Conservation (phyloP, 2,797 vertebrate genomes). For the Percopsis omiscomaycus region DNA sequence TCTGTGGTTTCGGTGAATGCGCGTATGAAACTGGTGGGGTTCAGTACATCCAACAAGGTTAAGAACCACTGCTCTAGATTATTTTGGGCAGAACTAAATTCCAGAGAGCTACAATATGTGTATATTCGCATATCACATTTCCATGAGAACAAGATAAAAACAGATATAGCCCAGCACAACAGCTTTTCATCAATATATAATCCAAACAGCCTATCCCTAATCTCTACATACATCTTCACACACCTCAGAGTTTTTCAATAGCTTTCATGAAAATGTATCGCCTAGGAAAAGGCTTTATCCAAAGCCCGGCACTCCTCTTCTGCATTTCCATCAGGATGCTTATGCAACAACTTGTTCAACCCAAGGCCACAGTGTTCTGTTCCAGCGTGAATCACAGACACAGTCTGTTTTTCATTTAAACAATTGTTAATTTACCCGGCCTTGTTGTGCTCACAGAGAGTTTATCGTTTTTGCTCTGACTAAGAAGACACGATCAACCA, state of each 20-base stretch:
- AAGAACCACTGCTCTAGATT: no score
- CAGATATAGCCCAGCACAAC: slow-evolving; percentile 7
- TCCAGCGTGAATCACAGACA: slow-evolving; percentile 23
- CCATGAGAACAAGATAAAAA: slow-evolving; percentile 12
- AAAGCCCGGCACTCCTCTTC: slow-evolving; percentile 34
- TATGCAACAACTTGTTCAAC: slow-evolving; percentile 49
- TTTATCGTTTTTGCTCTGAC: slow-evolving; percentile 14
- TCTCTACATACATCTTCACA: slow-evolving; percentile 40
- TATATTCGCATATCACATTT: background rate
- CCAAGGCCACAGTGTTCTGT: slow-evolving; percentile 40
- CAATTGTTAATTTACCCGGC: slow-evolving; percentile 26
- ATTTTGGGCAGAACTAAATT: no score
- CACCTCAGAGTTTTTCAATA: slow-evolving; percentile 40
- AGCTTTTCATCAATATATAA: slow-evolving; percentile 29
- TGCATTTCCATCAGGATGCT: slow-evolving; percentile 33
- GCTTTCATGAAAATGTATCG: slow-evolving; percentile 52
- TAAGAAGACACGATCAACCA: slow-evolving; percentile 20
- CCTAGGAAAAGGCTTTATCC: slow-evolving; percentile 39
- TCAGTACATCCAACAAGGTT: no score
- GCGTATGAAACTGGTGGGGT: no score
- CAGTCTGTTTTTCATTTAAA: slow-evolving; percentile 28
- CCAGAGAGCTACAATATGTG: no score
- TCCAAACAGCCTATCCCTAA: slow-evolving; percentile 5
- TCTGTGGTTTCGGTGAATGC: no score
- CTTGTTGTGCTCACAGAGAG: slow-evolving; percentile 22